phyloP scores from a whole-genome alignment of 2,113 vertebrate genomes.

The Calcarius ornatus region DNA sequence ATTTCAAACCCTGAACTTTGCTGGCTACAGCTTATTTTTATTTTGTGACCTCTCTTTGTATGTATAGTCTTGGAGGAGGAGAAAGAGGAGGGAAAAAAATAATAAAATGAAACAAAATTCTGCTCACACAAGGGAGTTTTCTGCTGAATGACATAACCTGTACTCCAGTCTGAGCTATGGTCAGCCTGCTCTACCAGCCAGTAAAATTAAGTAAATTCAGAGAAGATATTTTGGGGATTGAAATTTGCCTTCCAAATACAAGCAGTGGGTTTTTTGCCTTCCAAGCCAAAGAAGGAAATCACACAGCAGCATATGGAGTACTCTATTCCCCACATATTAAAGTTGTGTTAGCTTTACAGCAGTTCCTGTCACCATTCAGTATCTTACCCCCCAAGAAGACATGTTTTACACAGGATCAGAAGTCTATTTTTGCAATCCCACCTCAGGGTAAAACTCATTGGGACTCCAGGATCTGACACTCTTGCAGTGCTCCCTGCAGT shows the following conservation, averaged over 20 bases:
- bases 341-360: background rate
- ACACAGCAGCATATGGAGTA: background rate
- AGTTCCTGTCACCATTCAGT: background rate
- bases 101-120: background rate
- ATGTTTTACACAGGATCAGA: background rate
- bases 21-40: background rate
- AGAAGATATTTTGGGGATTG: background rate
- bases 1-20: background rate
- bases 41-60: background rate
- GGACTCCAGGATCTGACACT: background rate
- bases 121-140: background rate
- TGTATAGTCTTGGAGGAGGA: background rate
- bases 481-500: background rate
- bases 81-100: background rate
- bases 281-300: constrained; percentile 24
- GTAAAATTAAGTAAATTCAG: constrained; percentile 13
- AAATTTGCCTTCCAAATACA: constrained; percentile 16
- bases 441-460: background rate
- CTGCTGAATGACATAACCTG: constrained; percentile 29
- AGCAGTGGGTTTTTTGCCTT: constrained; percentile 29
- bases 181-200: background rate
- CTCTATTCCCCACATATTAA: background rate
- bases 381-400: background rate
- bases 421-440: background rate
- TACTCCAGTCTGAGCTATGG: background rate